A percentile compares a stretch with the other conserved stretches of the same genome.
Conservation (phyloP, 2,797 vertebrate genomes). For the Paguma larvata region DNA sequence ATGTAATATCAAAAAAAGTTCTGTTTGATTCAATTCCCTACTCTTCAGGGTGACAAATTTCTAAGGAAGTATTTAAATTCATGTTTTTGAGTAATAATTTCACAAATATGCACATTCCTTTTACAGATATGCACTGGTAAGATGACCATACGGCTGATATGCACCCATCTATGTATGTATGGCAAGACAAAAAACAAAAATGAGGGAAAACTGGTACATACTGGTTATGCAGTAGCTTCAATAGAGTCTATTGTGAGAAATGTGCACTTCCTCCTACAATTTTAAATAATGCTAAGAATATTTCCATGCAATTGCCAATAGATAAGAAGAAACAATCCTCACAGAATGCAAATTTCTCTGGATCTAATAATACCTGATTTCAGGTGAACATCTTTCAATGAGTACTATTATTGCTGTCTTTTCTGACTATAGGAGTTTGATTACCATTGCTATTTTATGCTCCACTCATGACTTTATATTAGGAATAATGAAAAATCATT, state of each 20-base stretch:
- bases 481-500: not conserved
- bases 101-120: not conserved
- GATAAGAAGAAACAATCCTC: not conserved
- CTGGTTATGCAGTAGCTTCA: not conserved
- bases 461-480: not conserved
- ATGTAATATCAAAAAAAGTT: not conserved
- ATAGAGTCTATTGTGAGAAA: not conserved
- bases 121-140: not conserved
- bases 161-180: not conserved
- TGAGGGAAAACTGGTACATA: not conserved
- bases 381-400: not conserved
- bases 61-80: not conserved
- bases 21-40: not conserved
- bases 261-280: not conserved
- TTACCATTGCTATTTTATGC: not conserved
- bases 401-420: not conserved
- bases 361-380: not conserved
- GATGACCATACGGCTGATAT: not conserved
- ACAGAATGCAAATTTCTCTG: not conserved
- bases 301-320: not conserved
- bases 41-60: not conserved
- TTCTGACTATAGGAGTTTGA: not conserved
- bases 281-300: constrained; percentile 3
- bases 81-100: not conserved
- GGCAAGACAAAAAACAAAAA: not conserved